Base-by-base conservation (phyloP, 2,113 vertebrate species). In the Ramphastos sulfuratus region DNA sequence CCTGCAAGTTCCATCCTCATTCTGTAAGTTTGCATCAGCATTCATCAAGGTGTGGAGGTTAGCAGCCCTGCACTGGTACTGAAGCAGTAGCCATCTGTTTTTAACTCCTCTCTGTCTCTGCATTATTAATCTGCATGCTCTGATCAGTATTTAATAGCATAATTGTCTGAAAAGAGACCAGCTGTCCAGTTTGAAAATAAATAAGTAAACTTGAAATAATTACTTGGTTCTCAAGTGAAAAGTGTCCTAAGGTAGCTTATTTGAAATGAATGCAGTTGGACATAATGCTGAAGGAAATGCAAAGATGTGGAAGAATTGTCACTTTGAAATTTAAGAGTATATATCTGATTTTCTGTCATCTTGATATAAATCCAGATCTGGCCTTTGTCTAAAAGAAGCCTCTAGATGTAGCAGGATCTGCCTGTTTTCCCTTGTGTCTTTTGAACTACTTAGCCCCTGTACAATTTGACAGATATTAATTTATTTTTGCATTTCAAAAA, bases 291-390 rank as follows among this genome's bases (percentile, higher is more conserved):
- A 89, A 84, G 76, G 82, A 76, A 92, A 77, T 83, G 31, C 50
- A 82, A 85, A 86, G 63, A 77, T 37, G 37, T 11, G 18, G 65
- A 67, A 81, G 17, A 71, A 73, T 63, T 92, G 83, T 61, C 64
- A 24, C 50, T 93, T 67, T 50, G 44, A 80, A 84, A 60, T 88
- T 42, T 74, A 52, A 14, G 31, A 83, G 31, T 73, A 44, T 66
- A 0, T 79, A 52, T 87, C n/a, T 92, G 52, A 35, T 54, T 3
- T 15, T 72, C 73, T 94, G 94, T 80, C 56, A 87, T 91, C 50
- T 96, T 42, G 59, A 93, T 89, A 63, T 48, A 81, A 44, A 91
- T 70, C 58, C 93, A 82, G 48, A 93, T 63, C 59, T 89, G 80
- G 58, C 27, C 39, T 54, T 81, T 75, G 54, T 81, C 75, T 87